Evolutionary conservation across 30 jellyfish, hydroid and myxozoan species (phyloP).

Genomic region (Nemopilema nomurai): DNA sequence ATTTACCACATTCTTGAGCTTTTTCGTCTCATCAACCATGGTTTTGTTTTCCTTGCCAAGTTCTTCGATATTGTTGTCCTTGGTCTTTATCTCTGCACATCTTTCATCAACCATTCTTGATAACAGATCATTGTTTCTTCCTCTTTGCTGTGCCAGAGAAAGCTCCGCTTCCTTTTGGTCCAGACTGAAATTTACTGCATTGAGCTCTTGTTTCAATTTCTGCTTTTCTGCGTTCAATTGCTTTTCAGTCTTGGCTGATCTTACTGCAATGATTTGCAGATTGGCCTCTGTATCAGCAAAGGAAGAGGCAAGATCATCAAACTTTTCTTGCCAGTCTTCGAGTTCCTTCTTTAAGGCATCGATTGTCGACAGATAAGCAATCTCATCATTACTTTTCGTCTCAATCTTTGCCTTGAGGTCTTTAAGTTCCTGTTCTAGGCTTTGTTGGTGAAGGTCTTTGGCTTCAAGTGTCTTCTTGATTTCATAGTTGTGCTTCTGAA

Average conservation of each 20-base stretch:
- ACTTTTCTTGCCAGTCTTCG: background rate
- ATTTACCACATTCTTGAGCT: background rate
- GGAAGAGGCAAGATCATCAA: constrained; percentile 3
- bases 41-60: background rate
- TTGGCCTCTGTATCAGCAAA: no score
- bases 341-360: background rate
- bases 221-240: no score
- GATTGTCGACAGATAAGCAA: background rate
- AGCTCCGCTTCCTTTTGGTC: background rate
- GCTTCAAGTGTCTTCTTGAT: constrained; percentile 6
- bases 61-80: background rate
- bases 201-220: background rate
- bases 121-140: no score
- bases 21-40: background rate
- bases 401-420: background rate
- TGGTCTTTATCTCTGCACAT: no score
- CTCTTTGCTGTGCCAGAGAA: no score
- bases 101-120: no score
- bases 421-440: background rate
- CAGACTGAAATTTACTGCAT: background rate
- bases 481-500: no score
- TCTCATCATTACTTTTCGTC: background rate
- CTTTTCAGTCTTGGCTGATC: no score
- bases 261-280: no score
- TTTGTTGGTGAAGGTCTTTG: background rate